Percentiles rank a stretch among this genome's conserved stretches.
These are phyloP conservation scores for Tyto alba DNA, from an alignment of 2,113 vertebrate species.

Conservation along the genomic window DNA sequence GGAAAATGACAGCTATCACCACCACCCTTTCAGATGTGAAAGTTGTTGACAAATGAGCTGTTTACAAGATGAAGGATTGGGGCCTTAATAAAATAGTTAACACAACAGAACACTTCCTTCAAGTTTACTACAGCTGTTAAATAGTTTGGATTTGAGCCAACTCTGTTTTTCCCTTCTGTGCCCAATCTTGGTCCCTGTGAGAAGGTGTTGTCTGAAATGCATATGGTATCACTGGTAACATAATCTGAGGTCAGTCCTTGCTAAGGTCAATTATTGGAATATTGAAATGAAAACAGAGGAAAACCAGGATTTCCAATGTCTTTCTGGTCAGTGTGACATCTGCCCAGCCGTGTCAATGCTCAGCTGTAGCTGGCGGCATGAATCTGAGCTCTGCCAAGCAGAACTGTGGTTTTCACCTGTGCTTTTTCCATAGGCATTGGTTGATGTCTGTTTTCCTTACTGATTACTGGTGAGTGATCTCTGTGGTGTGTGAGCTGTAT, in stretches of 20 bases:
- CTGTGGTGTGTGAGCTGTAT: not conserved
- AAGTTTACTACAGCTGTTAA: not conserved
- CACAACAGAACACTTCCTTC: not conserved
- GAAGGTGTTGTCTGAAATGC: not conserved
- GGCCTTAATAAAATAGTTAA: not conserved
- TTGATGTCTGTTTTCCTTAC: not conserved
- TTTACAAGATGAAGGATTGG: not conserved
- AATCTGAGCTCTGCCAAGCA: not conserved
- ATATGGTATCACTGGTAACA: not conserved
- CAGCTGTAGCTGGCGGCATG: not conserved
- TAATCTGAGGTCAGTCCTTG: not conserved
- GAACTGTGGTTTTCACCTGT: not conserved
- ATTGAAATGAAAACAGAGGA: not conserved
- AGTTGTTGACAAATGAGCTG: not conserved
- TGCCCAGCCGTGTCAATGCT: not conserved
- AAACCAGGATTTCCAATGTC: not conserved
- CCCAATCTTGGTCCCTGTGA: not conserved
- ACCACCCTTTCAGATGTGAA: not conserved
- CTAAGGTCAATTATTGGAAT: not conserved
- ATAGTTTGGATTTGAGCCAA: not conserved
- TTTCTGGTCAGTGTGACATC: not conserved
- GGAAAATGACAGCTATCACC: not conserved
- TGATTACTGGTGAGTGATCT: not conserved
- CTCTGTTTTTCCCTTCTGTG: not conserved
- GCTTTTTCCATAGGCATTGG: not conserved